Base-by-base conservation (phyloP, 1,140 invertebrate species). In the Parasteatoda tepidariorum region DNA sequence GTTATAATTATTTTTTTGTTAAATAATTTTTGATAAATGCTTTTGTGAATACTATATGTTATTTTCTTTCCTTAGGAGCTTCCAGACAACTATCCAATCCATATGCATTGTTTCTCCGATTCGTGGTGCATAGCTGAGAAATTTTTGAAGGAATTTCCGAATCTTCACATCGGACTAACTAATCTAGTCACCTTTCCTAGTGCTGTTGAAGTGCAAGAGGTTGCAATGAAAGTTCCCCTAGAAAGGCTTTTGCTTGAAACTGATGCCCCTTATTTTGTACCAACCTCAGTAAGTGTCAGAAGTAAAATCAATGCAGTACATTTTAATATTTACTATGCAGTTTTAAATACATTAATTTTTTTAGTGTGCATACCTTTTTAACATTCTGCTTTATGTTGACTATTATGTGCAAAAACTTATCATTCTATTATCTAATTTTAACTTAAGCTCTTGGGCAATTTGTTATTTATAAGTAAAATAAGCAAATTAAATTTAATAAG, bases 241-340 rank as follows among this genome's bases (percentile, higher is more conserved):
- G 85, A 90, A 41, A 85, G 87, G 62, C 85, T 91, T 2, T 85
- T 91, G 7, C 79, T 91, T 24, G 90, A 91, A 85, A 91, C 90
- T 5, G 90, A 91, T 86, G 87, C 90, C 22, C 90, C 90, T 15
- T 91, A 90, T 84, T 91, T 91, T 86, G 71, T 90, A 13, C 90
- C 90, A n/a, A 74, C 76, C 54, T 34, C n/a, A 9, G 76, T 68
- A 59, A 70, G 30, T 57, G 30, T 66, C 15, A 66, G 11, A 15
- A 15, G n/a, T 24, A 7, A n/a, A n/a, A n/a, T n/a, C 24, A 59
- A 3, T 26, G 28, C 13, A 48, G 15, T 26, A 26, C 41, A 41
- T 26, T 70, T 24, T 6, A 9, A 26, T 2, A 22, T n/a, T 28
- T 34, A 38, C 9, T 7, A 54, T 18, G 7, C 48, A 7, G 9